Base-by-base conservation (phyloP, 2,888 invertebrate genomes). In the Helicoverpa assulta region DNA sequence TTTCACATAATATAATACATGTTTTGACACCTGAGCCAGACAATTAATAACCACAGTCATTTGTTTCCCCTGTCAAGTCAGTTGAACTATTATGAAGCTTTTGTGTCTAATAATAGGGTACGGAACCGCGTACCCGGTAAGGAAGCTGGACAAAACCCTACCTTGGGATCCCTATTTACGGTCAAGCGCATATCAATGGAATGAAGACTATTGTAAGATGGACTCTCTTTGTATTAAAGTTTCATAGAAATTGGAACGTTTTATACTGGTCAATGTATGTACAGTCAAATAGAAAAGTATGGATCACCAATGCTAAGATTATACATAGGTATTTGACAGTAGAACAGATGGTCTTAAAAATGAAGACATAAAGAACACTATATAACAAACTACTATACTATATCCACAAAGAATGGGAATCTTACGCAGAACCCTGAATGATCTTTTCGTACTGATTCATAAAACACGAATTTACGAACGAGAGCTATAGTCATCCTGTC, bases 1-100 rank as follows among this genome's bases (percentile, higher is more conserved):
- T 19, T 51, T 3, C 63, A 63, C 47, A 74, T 37, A 61, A 58
- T 19, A 75, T 58, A 61, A 80, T 75, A 75, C 29, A 51, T 64
- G 64, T 76, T 65, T 56, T 67, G 66, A 53, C 70, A 79, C 64
- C 75, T 67, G 63, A 64, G 63, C 26, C 43, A 59, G 52, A 16
- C 43, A 58, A 67, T 73, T 78, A 78, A 78, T 73, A 61, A 77
- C 37, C 43, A 12, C 12, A 53, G 21, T n/a, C 19, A 4, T 69
- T 77, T 67, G 63, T 72, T 64, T 59, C 53, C 43, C 60, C 37
- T 52, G 14, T 33, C 62, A 56, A 62, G 47, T 52, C 50, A 56
- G 59, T 33, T 62, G 43, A 60, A 63, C 66, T 58, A 72, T 72
- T 66, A 60, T 70, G 63, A 67, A 40, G 62, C 62, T 56, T 67